A percentile compares a stretch with the other conserved stretches of the same genome.
These are phyloP conservation scores for Ochropleura leucogaster DNA, from an alignment of 2,888 invertebrate genomes.

Conservation along the genomic window DNA sequence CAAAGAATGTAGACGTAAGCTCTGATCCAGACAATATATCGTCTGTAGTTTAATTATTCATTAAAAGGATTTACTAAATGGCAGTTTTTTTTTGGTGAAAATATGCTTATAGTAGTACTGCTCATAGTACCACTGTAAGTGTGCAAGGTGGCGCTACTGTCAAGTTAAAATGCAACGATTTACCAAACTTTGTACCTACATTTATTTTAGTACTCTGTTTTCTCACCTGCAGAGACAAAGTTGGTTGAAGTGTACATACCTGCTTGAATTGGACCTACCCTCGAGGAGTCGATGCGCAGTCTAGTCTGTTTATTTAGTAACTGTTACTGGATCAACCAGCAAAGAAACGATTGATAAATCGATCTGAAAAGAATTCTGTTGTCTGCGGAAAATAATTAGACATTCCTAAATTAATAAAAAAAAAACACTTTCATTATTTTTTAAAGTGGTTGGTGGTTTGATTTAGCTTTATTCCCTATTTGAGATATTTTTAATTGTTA, in stretches of 20 bases:
- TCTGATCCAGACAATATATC: too few relatives aligned
- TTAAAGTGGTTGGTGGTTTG: neutral
- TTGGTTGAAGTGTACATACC: too few relatives aligned
- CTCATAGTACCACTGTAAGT: too few relatives aligned
- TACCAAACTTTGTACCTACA: too few relatives aligned
- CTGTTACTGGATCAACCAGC: neutral
- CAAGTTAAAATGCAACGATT: too few relatives aligned
- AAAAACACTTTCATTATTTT: neutral
- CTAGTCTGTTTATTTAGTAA: too few relatives aligned
- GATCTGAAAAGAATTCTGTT: neutral
- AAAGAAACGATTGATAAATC: neutral
- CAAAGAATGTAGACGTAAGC: neutral
- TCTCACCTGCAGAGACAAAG: too few relatives aligned
- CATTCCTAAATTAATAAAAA: neutral
- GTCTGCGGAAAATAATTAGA: neutral
- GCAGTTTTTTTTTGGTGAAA: neutral
- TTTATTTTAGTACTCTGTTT: too few relatives aligned
- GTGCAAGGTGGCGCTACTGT: too few relatives aligned
- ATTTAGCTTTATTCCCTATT: neutral
- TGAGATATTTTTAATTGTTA: neutral
- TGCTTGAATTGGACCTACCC: neutral
- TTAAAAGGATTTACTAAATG: neutral
- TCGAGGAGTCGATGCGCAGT: too few relatives aligned
- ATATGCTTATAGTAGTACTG: neutral
- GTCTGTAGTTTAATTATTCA: neutral